Conservation (phyloP, 1,140 invertebrate genomes). For the Hypsibius dujardini region DNA sequence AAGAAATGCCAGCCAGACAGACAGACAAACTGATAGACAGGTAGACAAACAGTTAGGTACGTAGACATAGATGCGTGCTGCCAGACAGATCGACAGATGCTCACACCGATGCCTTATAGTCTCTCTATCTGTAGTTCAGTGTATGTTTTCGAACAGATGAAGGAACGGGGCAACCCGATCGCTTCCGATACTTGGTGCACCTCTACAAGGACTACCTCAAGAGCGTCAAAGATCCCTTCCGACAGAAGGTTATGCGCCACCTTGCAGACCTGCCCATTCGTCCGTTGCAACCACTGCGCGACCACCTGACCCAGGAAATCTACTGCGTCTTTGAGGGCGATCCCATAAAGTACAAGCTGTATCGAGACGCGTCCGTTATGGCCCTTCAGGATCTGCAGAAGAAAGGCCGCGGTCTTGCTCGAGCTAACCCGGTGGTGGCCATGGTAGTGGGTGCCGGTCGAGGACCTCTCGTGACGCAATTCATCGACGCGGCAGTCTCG, state of each 20-base stretch:
- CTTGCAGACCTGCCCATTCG: not conserved
- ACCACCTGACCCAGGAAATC: constrained; percentile 83
- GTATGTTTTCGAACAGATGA: not conserved
- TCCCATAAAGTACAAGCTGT: constrained; percentile 66
- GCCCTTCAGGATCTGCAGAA: constrained; percentile 17
- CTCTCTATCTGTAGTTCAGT: no score
- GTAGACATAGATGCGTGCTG: no score
- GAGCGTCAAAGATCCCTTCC: not conserved
- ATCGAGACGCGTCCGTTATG: not conserved
- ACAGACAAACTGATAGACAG: no score
- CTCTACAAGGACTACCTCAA: not conserved
- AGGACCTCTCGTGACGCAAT: constrained; percentile 71
- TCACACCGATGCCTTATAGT: no score
- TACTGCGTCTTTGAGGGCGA: constrained; percentile 98
- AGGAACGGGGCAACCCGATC: not conserved
- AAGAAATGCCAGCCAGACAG: no score
- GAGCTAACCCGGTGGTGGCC: constrained; percentile 39
- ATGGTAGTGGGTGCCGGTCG: constrained; percentile 89
- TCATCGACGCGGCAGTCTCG: constrained; percentile 56
- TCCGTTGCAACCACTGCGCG: constrained; percentile 74
- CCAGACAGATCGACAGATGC: no score
- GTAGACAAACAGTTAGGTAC: no score
- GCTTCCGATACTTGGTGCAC: constrained; percentile 10
- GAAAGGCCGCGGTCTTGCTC: constrained; percentile 22
- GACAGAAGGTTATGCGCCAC: not conserved